Conservation (phyloP, 2,888 invertebrate genomes). For the Abscondita cerata region DNA sequence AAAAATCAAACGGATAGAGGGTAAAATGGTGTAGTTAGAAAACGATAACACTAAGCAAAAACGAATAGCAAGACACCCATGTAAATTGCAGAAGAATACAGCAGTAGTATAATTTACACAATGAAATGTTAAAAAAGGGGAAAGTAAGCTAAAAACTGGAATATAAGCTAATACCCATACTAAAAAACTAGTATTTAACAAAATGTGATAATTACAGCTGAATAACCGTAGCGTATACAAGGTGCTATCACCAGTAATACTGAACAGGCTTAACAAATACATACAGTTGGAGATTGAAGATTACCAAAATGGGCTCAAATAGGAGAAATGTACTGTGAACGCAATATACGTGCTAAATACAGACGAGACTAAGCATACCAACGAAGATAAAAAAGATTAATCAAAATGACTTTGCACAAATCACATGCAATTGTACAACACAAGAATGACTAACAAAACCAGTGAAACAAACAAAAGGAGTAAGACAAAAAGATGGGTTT, state of each 20-base stretch:
- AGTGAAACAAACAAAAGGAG: not conserved
- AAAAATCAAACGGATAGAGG: not conserved
- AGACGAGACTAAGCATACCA: not conserved
- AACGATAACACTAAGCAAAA: not conserved
- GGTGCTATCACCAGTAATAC: too few species aligned
- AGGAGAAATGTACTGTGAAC: not conserved
- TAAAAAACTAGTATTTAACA: not conserved
- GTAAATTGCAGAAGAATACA: not conserved
- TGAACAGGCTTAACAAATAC: too few species aligned
- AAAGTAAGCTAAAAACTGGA: not conserved
- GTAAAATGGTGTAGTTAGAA: not conserved
- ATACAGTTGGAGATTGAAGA: too few species aligned
- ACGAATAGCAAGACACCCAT: not conserved
- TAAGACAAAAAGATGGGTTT: not conserved
- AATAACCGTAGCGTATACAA: too few species aligned
- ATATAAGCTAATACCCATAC: not conserved
- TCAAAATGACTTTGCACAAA: too few species aligned
- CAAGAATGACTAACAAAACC: too few species aligned
- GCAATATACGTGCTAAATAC: not conserved
- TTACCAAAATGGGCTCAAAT: not conserved
- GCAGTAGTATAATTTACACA: not conserved
- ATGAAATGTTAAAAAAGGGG: not conserved
- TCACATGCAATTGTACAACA: not conserved
- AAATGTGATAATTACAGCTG: not conserved
- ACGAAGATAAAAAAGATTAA: not conserved